phyloP scores from a whole-genome alignment of 2,888 invertebrate genomes.

The Zaprionus bogoriensis region DNA sequence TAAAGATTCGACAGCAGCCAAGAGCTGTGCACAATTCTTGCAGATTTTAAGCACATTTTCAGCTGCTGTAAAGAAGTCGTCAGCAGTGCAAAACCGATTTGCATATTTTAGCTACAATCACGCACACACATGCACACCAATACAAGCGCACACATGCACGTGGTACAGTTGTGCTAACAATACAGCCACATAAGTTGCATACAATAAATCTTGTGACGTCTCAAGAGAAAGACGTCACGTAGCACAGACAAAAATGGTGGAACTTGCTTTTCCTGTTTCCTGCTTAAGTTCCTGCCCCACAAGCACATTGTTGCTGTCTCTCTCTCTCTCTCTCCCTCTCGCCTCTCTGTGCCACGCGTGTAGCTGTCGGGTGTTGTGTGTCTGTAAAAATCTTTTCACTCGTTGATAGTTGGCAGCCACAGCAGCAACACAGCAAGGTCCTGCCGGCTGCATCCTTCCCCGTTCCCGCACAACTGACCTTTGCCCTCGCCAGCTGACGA shows the following conservation, averaged over 20 bases:
- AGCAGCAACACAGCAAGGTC: conserved; percentile 43
- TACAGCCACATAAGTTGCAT: conserved; percentile 69
- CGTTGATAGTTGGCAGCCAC: conserved; percentile 57
- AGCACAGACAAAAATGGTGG: conserved; percentile 62
- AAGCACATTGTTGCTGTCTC: conserved; percentile 55
- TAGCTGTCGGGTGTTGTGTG: conserved; percentile 34
- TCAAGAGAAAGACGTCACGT: conserved; percentile 76
- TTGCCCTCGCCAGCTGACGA: conserved; percentile 53
- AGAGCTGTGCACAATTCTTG: conserved; percentile 69
- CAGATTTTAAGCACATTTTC: conserved; percentile 75
- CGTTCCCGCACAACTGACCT: too few species aligned
- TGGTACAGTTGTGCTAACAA: conserved; percentile 51
- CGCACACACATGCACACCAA: conserved; percentile 1
- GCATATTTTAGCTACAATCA: conserved; percentile 56
- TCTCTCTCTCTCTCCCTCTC: conserved; percentile 10
- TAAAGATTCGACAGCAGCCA: conserved; percentile 57
- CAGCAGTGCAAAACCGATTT: conserved; percentile 68
- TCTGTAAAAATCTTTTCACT: conserved; percentile 61
- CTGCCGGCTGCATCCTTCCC: conserved; percentile 29
- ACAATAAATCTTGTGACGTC: conserved; percentile 78
- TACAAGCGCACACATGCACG: conserved; percentile 8
- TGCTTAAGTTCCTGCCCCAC: conserved; percentile 69
- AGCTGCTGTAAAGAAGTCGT: conserved; percentile 67
- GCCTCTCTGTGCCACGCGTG: not conserved
- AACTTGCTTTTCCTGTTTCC: conserved; percentile 76